Evolutionary conservation across 2,888 invertebrate genomes (phyloP).

Genomic region (Teinopalpus imperialis): DNA sequence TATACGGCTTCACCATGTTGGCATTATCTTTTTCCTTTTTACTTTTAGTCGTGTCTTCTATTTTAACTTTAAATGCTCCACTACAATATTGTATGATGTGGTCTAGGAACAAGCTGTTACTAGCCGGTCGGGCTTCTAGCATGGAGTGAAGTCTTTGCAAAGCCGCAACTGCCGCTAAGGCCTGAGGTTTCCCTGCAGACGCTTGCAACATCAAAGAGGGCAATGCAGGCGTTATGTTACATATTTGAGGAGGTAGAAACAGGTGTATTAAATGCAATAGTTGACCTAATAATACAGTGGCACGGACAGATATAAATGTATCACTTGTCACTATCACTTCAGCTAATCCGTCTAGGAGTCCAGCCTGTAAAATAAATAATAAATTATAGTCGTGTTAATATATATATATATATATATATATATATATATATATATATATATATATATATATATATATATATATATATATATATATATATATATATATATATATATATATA

Average conservation of each 20-base stretch:
- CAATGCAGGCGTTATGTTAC: constrained; percentile 90
- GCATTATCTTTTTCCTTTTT: constrained; percentile 69
- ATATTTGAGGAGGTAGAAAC: constrained; percentile 93
- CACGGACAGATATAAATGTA: constrained; percentile 93
- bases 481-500: too few relatives aligned
- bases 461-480: too few relatives aligned
- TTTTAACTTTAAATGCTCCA: constrained; percentile 57
- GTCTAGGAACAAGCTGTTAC: constrained; percentile 91
- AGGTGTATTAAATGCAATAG: constrained; percentile 93
- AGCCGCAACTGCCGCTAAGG: constrained; percentile 91
- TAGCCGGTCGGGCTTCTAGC: constrained; percentile 90
- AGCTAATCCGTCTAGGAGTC: constrained; percentile 92
- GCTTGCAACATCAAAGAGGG: constrained; percentile 92
- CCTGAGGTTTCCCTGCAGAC: constrained; percentile 89
- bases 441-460: too few relatives aligned
- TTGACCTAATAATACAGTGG: constrained; percentile 94
- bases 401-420: too few relatives aligned
- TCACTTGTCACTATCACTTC: constrained; percentile 96
- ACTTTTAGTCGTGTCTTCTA: constrained; percentile 58
- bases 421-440: too few relatives aligned
- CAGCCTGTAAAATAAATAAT: constrained; percentile 84
- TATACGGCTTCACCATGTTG: constrained; percentile 52
- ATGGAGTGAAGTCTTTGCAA: constrained; percentile 89
- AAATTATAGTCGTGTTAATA: too few relatives aligned
- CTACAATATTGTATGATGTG: constrained; percentile 86